Base-by-base conservation (phyloP, 2,113 vertebrate genomes). In the Fukomys damarensis region DNA sequence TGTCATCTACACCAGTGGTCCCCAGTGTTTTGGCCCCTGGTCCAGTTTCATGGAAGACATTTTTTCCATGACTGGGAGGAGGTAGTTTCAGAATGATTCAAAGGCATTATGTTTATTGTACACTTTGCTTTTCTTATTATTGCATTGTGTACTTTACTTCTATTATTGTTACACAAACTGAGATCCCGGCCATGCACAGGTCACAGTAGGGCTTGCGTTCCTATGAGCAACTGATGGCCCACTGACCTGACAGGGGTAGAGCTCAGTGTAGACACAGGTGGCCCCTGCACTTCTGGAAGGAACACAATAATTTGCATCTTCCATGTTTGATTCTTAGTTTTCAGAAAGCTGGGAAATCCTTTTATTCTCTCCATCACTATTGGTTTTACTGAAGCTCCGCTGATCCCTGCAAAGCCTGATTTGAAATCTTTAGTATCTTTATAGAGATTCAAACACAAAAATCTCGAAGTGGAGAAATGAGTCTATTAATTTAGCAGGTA, bases 401-500 rank as follows among this genome's bases (percentile, higher is more conserved):
- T 61, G 52, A 65, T 52, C 58, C 49, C 66, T 56, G n/a, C n/a
- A 24, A 88, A 89, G 35, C n/a, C 56, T 76, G 19, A 88, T 54
- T 94, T 61, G 77, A 13, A 70, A 56, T 79, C 19, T 14, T 61
- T 68, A 49, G 66, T 80, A 49, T 70, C 49, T 66, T 59, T n/a
- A 28, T 81, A 88, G 41, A 56, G 82, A 52, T 81, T 66, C 28
- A 68, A n/a, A 87, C 38, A 30, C 89, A 58, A 66, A 58, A 66
- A 74, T 38, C n/a, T 52, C 90, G 52, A 77, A 70, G 52, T 85
- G 28, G 10, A 86, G 26, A 68, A 65, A 56, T 0, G 1, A 91
- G 46, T 87, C 52, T 56, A 52, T 43, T 84, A 56, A 74, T 94
- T 90, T 32, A 84, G n/a, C 61, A 92, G 68, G 49, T 74, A 30